Evolutionary conservation across 2,888 invertebrate species (phyloP), one percentile per base, ranked within the genome.

Genomic region (Amblyteles armatorius): DNA sequence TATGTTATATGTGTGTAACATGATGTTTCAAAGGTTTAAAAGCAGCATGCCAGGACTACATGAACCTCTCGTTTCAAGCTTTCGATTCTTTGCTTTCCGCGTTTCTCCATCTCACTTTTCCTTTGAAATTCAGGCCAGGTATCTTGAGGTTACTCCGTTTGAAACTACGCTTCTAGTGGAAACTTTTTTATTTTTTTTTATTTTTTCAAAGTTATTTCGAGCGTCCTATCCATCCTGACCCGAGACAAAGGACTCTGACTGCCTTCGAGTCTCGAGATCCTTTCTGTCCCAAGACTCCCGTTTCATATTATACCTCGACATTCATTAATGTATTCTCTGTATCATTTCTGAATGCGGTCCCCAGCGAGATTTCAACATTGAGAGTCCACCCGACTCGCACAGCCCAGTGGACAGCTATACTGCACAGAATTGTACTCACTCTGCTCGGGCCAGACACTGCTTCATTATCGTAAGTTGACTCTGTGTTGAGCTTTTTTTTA

Each of bases 251-350:
- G 57, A 26, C 26, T 26, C 13, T 13, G 11, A 11, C 26, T 19
- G 57, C 26, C 57, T 57, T 57, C 57, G 57, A 57, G 26, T 26
- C 26, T 57, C 57, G 11, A 57, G 22, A 57, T 22, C 26, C 57
- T 57, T 26, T 57, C 57, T 9, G 22, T 57, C 22, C 57, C 22
- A 26, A 26, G 57, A 57, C 57, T 57, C 26, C 57, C 57, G 57
- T 7, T 57, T 57, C 57, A 26, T 22, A 57, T 57, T 57, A 22
- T 57, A 57, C 11, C 57, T 22, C 57, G 22, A 26, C 22, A 13
- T 57, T 57, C 57, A 57, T 57, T 57, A 57, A 57, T 57, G 26
- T 11, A 57, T 57, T 57, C 57, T 57, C 57, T 57, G 57, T 57
- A 57, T 26, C 26, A 57, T 57, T 57, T 57, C 57, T 57, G 22